Percentiles rank a stretch among this genome's conserved stretches.
Conservation (phyloP, 37 sponge, comb jelly and placozoan genomes). For the Haliclona indistincta region DNA sequence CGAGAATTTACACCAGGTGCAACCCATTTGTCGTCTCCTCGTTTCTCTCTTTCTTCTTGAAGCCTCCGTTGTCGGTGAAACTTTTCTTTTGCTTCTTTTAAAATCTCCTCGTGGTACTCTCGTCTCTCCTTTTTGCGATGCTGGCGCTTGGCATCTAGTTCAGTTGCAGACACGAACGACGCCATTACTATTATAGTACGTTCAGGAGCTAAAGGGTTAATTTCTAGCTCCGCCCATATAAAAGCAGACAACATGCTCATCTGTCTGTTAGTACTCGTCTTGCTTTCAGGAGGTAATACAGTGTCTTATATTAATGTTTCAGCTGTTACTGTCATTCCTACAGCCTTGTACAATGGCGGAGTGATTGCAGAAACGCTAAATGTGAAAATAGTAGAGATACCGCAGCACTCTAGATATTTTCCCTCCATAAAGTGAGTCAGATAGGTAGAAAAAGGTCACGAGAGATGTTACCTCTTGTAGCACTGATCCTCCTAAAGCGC, state of each 20-base stretch:
- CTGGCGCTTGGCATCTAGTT: constrained; percentile 29
- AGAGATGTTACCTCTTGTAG: background rate
- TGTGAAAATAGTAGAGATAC: constrained; percentile 58
- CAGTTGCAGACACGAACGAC: constrained; percentile 37
- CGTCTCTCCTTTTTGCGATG: constrained; percentile 27
- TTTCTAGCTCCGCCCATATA: background rate
- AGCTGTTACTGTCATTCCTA: background rate
- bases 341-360: background rate
- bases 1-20: constrained; percentile 22
- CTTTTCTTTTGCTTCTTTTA: constrained; percentile 43
- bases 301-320: background rate
- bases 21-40: constrained; percentile 59
- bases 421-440: background rate
- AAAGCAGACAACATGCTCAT: no score
- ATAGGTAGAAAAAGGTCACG: background rate
- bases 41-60: constrained; percentile 24
- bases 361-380: constrained; percentile 4
- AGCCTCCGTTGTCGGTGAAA: constrained; percentile 25
- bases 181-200: background rate
- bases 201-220: background rate
- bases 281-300: background rate
- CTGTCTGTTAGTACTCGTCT: no score
- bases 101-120: constrained; percentile 17
- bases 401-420: constrained; percentile 23
- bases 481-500: background rate